Evolutionary conservation across 53 echinoderm and acorn worm species (phyloP).

Genomic region (Hippasteria phrygiana): DNA sequence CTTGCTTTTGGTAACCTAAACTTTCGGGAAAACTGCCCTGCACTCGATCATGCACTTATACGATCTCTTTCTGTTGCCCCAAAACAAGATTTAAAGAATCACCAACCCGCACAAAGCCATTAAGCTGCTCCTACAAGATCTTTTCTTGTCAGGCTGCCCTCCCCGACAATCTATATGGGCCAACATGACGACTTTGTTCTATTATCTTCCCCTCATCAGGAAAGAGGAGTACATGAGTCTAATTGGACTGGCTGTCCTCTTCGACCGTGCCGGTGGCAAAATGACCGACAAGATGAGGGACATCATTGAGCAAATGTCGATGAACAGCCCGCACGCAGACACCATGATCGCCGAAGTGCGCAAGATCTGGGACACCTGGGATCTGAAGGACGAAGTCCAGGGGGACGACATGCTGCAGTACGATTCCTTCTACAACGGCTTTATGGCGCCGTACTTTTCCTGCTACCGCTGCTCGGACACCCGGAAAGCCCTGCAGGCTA

Average conservation of each 20-base stretch:
- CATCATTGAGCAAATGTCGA: slow-evolving; percentile 35
- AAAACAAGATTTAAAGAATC: no score
- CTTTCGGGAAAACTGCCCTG: no score
- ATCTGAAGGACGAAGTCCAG: slow-evolving; percentile 60
- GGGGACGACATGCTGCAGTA: slow-evolving; percentile 73
- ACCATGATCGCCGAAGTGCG: slow-evolving; percentile 63
- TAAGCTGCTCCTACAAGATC: no score
- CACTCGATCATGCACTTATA: no score
- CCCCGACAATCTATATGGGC: no score
- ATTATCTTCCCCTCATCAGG: not conserved
- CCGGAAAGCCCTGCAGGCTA: slow-evolving; percentile 52
- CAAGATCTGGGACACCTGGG: slow-evolving; percentile 71
- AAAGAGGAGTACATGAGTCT: slow-evolving; percentile 73
- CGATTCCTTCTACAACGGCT: slow-evolving; percentile 79
- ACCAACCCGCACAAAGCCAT: no score
- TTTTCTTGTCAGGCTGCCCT: no score
- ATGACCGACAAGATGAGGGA: slow-evolving; percentile 64
- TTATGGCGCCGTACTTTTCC: slow-evolving; percentile 78
- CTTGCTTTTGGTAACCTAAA: no score
- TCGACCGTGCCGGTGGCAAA: slow-evolving; percentile 72
- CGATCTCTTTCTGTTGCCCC: no score
- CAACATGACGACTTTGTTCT: not conserved
- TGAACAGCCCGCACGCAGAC: slow-evolving; percentile 22
- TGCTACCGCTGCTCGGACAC: slow-evolving; percentile 73
- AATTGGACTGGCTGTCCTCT: slow-evolving; percentile 64